Evolutionary conservation across 2,797 vertebrate species (phyloP), one percentile per base, ranked within the genome.

Genomic region (Chrysocyon brachyurus): DNA sequence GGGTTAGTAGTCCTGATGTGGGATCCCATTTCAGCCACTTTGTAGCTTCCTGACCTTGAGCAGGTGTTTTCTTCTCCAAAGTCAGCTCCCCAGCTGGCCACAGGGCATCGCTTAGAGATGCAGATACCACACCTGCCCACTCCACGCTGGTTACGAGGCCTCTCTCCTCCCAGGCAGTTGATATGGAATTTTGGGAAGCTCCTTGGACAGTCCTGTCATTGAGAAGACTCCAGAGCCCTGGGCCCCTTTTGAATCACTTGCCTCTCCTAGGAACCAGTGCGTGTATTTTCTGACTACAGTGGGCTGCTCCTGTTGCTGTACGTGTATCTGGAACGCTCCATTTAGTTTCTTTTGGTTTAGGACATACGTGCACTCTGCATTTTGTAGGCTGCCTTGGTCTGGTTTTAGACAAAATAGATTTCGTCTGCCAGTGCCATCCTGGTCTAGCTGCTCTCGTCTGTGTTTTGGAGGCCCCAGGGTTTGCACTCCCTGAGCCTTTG

Each of bases 321-420:
- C 36, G 10, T 0, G 1, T 17, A 7, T 57, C 54, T 79, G 31
- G 1, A 4, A 2, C 6, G 33, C 12, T 57, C 24, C 1, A 10
- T 56, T 66, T 5, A 4, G 0, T 90, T 33, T 93, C 63, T 82
- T 59, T 26, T 49, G 19, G n/a, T 54, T 82, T 70, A 59, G 52
- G 73, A 24, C 52, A 54, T 16, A 7, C 0, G 5, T 24, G 33
- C 52, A 61, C 16, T 24, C n/a, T 28, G 15, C 19, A 57, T 90
- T 91, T 83, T 88, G 40, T 54, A 61, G 19, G 36, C 22, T 52
- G n/a, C 12, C 54, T 91, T 52, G 10, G 33, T 36, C 57, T 56
- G 4, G 70, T 89, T 95, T 81, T 26, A 87, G 73, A 86, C 19
- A 66, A 79, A 66, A 56, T 92, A 81, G 40, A 46, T 95, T 95